Evolutionary conservation across 1,140 invertebrate genomes (phyloP), one percentile per base, ranked within the genome.

Genomic region (Episyrphus balteatus): DNA sequence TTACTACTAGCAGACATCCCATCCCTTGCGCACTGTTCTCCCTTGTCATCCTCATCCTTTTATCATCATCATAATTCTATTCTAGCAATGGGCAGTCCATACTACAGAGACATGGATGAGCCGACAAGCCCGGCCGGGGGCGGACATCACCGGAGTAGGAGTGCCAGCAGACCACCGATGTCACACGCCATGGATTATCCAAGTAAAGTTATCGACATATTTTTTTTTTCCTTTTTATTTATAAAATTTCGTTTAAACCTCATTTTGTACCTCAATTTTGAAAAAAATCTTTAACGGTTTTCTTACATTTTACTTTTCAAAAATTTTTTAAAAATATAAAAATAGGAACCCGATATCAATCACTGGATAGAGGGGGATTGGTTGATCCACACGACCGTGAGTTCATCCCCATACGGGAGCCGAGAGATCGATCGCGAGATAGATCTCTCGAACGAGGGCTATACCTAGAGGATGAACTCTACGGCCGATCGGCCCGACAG

Each of bases 331-430:
- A 43, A 43, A 31, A 43, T n/a, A 43, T 12, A 43, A 43, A 31
- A 9, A 12, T 18, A 68, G 66, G 66, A 63, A 68, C 66, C 51
- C 73, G 84, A 43, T 89, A 88, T 69, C 83, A 86, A 57, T 86
- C 83, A 38, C 70, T 88, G 51, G 86, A 88, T 66, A 74, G 84
- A 34, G 80, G 78, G 18, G 77, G 78, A 37, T 69, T 76, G 44
- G 73, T 76, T 45, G 70, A 71, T 55, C 66, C 63, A 30, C 81
- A 84, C 60, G 83, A 87, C 55, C 74, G 85, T 38, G 86, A 88
- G 66, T 88, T 88, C 65, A 75, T 88, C 51, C 84, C 85, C n/a
- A 88, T 88, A 44, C 69, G 84, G 1, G 82, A 84, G 52, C 79
- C 82, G 1, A 62, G 78, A 17, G 78, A 80, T 53, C 73, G 80